Evolutionary conservation across 2,113 vertebrate species (phyloP).

Genomic region (Pachyramphus minor): DNA sequence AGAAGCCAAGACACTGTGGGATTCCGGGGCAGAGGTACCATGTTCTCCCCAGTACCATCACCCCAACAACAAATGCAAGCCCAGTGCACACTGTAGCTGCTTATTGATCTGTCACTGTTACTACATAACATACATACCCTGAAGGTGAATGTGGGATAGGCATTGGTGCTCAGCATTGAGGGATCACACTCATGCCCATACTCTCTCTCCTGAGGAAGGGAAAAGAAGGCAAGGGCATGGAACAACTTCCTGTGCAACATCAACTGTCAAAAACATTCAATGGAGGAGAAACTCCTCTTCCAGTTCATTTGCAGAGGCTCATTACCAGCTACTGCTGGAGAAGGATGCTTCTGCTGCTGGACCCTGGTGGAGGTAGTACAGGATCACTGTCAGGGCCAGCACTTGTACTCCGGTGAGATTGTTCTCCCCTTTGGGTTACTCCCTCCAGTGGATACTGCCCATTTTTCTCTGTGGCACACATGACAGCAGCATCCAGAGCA

Average conservation of each 20-base stretch:
- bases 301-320: constrained; percentile 57
- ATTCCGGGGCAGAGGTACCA: not conserved
- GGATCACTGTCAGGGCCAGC: constrained; percentile 35
- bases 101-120: not conserved
- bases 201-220: constrained; percentile 16
- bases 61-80: constrained; percentile 1
- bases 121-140: not conserved
- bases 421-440: not conserved
- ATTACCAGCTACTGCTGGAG: constrained; percentile 26
- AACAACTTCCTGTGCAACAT: constrained; percentile 48
- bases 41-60: not conserved
- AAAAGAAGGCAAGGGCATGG: constrained; percentile 28
- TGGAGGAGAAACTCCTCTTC: constrained; percentile 57
- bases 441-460: not conserved
- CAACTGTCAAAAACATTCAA: constrained; percentile 35
- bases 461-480: not conserved
- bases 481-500: not conserved
- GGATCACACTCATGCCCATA: not conserved
- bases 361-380: constrained; percentile 45
- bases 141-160: constrained; percentile 25
- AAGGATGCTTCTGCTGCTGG: constrained; percentile 39
- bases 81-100: constrained; percentile 25
- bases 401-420: not conserved
- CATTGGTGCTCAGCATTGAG: constrained; percentile 48
- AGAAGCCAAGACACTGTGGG: constrained; percentile 38